A percentile compares a stretch with the other conserved stretches of the same genome.
Evolutionary conservation across 2,797 vertebrate genomes (phyloP).

Genomic region (Buphagus erythrorhynchus): DNA sequence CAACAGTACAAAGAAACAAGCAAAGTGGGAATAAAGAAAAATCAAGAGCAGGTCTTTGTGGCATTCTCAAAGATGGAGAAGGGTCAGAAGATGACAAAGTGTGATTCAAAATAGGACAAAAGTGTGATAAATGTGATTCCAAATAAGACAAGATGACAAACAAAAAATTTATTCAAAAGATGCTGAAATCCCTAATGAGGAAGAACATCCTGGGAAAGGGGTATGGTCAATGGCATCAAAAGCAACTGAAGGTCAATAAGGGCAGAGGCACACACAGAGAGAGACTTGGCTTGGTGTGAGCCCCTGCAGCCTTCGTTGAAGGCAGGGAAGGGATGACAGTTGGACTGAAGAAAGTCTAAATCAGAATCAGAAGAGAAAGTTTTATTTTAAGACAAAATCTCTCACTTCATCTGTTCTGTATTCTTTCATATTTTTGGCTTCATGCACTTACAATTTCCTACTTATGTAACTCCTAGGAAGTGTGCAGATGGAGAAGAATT

Average conservation of each 20-base stretch:
- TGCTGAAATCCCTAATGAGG: background rate
- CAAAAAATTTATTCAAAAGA: background rate
- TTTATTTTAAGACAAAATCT: slow-evolving; percentile 53
- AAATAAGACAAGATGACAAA: background rate
- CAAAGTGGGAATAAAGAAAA: background rate
- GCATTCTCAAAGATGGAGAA: background rate
- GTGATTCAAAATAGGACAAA: background rate
- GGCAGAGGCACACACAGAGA: background rate
- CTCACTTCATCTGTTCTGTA: slow-evolving; percentile 45
- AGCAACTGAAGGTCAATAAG: background rate
- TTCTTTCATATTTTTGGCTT: slow-evolving; percentile 42
- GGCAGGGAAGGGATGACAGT: background rate
- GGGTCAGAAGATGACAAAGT: background rate
- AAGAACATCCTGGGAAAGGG: background rate
- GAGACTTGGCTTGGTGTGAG: background rate
- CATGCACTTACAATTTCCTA: background rate
- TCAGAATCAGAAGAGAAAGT: background rate
- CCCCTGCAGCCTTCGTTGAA: background rate
- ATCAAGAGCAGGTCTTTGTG: background rate
- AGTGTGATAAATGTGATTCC: background rate
- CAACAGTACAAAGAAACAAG: background rate
- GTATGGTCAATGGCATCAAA: background rate
- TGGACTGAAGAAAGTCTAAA: background rate
- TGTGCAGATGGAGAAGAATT: background rate
- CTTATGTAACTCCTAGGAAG: slow-evolving; percentile 16